These are phyloP conservation scores for Callaeas wilsoni DNA, from an alignment of 2,113 vertebrate genomes.

Conservation along the genomic window DNA sequence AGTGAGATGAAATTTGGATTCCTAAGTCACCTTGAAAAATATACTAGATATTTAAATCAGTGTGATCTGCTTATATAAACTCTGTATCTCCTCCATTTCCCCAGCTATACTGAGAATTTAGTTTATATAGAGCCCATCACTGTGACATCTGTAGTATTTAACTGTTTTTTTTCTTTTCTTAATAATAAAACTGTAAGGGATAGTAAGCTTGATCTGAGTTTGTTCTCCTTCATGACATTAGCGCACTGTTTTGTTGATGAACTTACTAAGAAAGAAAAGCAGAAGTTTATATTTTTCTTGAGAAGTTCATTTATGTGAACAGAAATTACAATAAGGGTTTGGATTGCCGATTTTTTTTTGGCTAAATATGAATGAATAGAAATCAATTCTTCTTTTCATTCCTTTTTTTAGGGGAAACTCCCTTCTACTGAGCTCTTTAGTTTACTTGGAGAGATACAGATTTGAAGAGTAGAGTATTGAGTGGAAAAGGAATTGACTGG, in stretches of 20 bases:
- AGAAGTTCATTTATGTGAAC: background rate
- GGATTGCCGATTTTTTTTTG: background rate
- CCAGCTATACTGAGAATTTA: background rate
- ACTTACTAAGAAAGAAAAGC: background rate
- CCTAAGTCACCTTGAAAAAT: background rate
- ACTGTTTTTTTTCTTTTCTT: background rate
- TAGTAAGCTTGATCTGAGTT: background rate
- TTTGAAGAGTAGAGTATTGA: background rate
- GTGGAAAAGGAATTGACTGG: background rate
- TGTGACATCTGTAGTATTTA: background rate
- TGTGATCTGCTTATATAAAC: background rate
- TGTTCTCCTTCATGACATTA: background rate
- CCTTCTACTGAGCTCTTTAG: background rate
- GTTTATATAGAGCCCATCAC: background rate
- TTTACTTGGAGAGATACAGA: background rate
- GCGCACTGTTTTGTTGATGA: background rate
- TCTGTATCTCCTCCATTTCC: background rate
- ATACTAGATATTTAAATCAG: background rate
- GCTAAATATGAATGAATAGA: background rate
- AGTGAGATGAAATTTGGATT: background rate
- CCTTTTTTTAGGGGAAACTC: background rate
- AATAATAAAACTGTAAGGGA: background rate
- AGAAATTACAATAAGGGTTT: background rate
- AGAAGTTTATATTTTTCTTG: background rate
- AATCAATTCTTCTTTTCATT: background rate